phyloP scores from a whole-genome alignment of 2,888 invertebrate species.

The Saturnia japonica region DNA sequence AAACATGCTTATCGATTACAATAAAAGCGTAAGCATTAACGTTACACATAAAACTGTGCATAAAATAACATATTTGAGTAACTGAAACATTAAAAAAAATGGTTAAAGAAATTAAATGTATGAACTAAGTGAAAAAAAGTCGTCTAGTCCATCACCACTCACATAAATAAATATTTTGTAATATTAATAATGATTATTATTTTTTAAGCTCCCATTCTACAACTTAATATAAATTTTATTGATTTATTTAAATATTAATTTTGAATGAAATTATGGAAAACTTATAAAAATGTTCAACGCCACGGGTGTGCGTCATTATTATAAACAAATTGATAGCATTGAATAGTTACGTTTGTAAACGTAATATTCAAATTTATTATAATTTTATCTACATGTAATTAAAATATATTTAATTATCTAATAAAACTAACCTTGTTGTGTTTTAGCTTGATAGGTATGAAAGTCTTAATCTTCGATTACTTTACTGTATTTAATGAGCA shows the following conservation, averaged over 20 bases:
- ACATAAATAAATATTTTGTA: background rate
- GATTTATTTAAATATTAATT: background rate
- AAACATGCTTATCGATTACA: no score
- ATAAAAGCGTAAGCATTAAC: no score
- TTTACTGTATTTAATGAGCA: no score
- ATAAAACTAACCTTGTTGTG: background rate
- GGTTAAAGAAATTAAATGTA: no score
- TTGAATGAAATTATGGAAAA: background rate
- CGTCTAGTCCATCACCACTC: background rate
- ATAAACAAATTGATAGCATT: background rate
- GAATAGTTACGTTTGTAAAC: background rate
- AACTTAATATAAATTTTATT: background rate
- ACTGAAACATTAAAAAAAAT: no score
- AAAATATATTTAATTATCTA: background rate
- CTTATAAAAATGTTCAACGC: constrained; percentile 3
- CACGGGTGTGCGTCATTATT: constrained; percentile 5
- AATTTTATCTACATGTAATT: background rate
- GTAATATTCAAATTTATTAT: background rate
- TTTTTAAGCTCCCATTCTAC: background rate
- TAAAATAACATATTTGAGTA: no score
- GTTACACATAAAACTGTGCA: no score
- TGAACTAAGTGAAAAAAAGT: background rate
- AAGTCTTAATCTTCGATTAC: no score
- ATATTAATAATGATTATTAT: background rate
- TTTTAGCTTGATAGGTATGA: no score